Conservation (phyloP, 2,113 vertebrate genomes). For the Boulengeromyrus knoepffleri region DNA sequence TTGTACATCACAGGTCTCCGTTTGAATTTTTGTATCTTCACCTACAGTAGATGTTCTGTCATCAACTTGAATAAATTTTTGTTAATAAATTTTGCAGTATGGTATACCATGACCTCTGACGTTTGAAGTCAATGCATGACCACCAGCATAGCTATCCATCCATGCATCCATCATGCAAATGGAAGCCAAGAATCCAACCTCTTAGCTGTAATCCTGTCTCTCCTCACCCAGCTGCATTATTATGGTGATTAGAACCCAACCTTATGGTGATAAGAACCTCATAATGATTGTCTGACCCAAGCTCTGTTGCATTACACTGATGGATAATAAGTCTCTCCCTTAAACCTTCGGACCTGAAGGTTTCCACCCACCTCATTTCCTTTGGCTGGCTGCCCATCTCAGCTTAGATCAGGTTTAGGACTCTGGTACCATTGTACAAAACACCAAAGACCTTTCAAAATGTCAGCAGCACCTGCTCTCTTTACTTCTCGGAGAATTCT, state of each 20-base stretch:
- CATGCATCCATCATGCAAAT: background rate
- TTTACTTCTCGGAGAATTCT: background rate
- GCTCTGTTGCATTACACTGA: background rate
- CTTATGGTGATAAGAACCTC: background rate
- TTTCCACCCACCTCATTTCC: background rate
- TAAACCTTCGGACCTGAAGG: background rate
- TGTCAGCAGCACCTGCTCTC: background rate
- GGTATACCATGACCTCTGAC: background rate
- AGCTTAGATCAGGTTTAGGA: background rate
- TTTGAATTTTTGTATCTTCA: background rate
- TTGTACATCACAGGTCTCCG: background rate
- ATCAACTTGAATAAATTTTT: background rate
- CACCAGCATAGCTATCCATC: background rate
- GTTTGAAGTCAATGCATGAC: background rate
- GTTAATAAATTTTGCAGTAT: background rate
- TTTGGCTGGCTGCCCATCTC: background rate
- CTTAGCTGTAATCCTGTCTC: background rate
- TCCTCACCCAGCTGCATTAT: background rate
- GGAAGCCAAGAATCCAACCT: background rate
- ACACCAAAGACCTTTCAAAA: background rate
- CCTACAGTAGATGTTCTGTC: background rate
- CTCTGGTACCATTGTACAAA: background rate
- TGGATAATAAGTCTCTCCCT: background rate
- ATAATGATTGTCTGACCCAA: background rate
- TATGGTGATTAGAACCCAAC: background rate